These are phyloP conservation scores for Jordanella pulchra DNA, from an alignment of 2,797 vertebrate species.

Conservation along the genomic window DNA sequence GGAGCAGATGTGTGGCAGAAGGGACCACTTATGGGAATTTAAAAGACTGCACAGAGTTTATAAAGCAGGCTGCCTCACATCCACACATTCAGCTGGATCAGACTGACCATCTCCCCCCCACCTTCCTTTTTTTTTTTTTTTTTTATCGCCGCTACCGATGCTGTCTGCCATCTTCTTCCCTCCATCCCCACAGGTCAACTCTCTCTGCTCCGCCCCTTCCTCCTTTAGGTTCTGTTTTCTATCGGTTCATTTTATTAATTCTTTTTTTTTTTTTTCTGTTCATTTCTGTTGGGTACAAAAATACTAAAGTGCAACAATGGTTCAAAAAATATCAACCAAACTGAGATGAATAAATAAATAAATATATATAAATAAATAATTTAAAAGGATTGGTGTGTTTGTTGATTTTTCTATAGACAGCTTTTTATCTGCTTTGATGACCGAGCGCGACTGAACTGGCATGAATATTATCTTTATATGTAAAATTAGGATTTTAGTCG, in stretches of 20 bases:
- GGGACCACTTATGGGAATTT: slow-evolving; percentile 34
- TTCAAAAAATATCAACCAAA: slow-evolving; percentile 86
- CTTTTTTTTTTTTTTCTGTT: slow-evolving; percentile 75
- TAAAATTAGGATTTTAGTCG: too few relatives aligned
- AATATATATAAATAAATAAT: slow-evolving; percentile 86
- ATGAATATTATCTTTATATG: too few relatives aligned
- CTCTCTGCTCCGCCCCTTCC: slow-evolving; percentile 59
- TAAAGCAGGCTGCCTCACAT: slow-evolving; percentile 43
- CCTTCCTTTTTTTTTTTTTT: background rate
- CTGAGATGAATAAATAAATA: slow-evolving; percentile 86
- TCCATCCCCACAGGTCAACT: slow-evolving; percentile 54
- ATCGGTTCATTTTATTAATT: slow-evolving; percentile 43
- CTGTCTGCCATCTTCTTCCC: slow-evolving; percentile 8
- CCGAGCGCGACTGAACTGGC: too few relatives aligned
- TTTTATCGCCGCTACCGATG: slow-evolving; percentile 14
- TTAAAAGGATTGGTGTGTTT: slow-evolving; percentile 67
- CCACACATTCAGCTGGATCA: slow-evolving; percentile 37
- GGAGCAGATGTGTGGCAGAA: slow-evolving; percentile 38
- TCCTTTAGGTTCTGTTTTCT: slow-evolving; percentile 48
- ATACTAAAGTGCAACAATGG: slow-evolving; percentile 85
- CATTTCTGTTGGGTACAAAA: slow-evolving; percentile 90
- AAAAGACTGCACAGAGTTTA: slow-evolving; percentile 43
- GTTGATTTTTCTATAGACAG: background rate
- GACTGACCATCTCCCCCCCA: slow-evolving; percentile 11
- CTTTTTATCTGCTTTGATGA: too few relatives aligned